Evolutionary conservation across 2,113 vertebrate genomes (phyloP).

Genomic region (Myotis davidii): DNA sequence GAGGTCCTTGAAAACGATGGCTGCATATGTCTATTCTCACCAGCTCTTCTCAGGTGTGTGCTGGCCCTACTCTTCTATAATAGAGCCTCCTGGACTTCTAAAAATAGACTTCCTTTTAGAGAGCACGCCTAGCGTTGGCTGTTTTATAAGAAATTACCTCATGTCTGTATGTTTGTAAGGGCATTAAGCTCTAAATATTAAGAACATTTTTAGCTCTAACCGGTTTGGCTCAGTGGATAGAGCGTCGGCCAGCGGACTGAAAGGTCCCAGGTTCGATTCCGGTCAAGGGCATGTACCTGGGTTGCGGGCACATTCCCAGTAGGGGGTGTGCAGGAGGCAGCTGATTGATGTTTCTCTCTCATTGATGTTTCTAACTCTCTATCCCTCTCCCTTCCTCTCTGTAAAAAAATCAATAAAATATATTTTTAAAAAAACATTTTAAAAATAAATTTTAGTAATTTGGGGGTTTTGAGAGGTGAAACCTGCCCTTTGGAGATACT

Average conservation of each 20-base stretch:
- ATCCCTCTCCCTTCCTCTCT: too few relatives aligned
- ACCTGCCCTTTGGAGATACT: neutral
- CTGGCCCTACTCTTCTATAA: neutral
- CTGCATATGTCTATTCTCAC: neutral
- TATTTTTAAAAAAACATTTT: neutral
- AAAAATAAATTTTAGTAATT: neutral
- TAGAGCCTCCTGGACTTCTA: neutral
- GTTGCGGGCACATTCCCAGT: too few relatives aligned
- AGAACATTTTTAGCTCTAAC: neutral
- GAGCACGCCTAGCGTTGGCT: neutral
- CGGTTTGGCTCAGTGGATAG: too few relatives aligned
- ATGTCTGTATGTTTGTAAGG: neutral
- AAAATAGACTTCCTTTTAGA: neutral
- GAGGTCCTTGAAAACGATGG: neutral
- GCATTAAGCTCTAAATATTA: neutral
- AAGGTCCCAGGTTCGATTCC: too few relatives aligned
- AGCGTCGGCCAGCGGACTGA: too few relatives aligned
- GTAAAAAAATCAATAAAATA: too few relatives aligned
- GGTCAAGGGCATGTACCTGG: too few relatives aligned
- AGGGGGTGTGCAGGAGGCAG: too few relatives aligned
- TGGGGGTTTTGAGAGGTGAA: neutral
- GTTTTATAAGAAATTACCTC: neutral
- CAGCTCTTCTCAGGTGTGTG: neutral
- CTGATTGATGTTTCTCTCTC: too few relatives aligned
- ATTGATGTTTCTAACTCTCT: too few relatives aligned